Evolutionary conservation across 2,797 vertebrate genomes (phyloP).

Genomic region (Acrossocheilus wenchowensis): DNA sequence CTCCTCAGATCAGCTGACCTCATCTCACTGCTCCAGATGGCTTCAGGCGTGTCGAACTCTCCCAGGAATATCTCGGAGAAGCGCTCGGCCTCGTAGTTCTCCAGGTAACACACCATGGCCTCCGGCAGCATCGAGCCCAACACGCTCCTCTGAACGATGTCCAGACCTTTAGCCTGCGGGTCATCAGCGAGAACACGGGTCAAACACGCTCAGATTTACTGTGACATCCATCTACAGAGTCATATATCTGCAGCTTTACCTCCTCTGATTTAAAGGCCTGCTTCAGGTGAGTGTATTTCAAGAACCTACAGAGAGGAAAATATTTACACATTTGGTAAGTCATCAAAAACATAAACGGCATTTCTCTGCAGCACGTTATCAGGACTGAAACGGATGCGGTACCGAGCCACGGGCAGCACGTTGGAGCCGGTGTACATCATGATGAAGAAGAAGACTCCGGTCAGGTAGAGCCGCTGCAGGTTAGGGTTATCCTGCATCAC

Average conservation of each 20-base stretch:
- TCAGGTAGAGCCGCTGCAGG: conserved; percentile 96
- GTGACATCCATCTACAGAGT: not conserved
- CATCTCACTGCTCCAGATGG: conserved; percentile 99
- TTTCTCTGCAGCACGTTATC: not conserved
- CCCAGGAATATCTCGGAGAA: conserved; percentile 99
- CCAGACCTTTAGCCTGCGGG: conserved; percentile 89
- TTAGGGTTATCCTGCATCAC: conserved; percentile 99
- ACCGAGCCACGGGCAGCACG: conserved; percentile 95
- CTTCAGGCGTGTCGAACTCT: conserved; percentile 98
- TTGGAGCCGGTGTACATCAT: conserved; percentile 99
- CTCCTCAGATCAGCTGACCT: conserved; percentile 76
- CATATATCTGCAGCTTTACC: conserved; percentile 72
- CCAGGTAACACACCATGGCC: conserved; percentile 99
- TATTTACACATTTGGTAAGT: not conserved
- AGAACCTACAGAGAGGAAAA: conserved; percentile 81
- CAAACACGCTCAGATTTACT: not conserved
- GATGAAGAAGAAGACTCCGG: conserved; percentile 98
- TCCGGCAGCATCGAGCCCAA: conserved; percentile 94
- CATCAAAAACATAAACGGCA: not conserved
- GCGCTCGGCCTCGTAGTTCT: conserved; percentile 97
- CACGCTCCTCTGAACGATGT: conserved; percentile 96
- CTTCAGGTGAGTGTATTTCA: conserved; percentile 97
- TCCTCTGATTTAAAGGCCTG: conserved; percentile 99
- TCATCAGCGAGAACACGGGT: not conserved
- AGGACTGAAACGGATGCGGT: not conserved